Percentiles rank a stretch among this genome's conserved stretches.
phyloP scores from a whole-genome alignment of 2,113 vertebrate genomes.

The Sylvicapra grimmia region DNA sequence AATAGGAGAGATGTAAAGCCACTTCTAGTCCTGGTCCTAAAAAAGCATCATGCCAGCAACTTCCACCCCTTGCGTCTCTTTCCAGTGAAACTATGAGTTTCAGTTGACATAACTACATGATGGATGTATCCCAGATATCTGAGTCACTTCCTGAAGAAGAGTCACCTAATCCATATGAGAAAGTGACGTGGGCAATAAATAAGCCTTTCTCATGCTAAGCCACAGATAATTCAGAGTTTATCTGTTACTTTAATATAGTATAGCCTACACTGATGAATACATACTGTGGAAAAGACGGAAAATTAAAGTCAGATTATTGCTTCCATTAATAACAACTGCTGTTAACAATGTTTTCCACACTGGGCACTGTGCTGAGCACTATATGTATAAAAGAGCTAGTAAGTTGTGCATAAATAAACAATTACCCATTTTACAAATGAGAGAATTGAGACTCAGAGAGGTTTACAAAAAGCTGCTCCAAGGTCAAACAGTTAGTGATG shows the following conservation, averaged over 20 bases:
- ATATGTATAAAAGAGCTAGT: background rate
- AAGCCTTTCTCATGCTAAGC: background rate
- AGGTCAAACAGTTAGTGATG: background rate
- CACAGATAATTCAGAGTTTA: background rate
- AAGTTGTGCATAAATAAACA: background rate
- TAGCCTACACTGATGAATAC: background rate
- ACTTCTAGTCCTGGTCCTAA: background rate
- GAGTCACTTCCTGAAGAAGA: background rate
- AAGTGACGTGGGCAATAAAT: background rate
- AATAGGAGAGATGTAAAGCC: background rate
- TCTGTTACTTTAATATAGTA: background rate
- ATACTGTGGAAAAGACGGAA: background rate
- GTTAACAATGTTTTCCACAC: background rate
- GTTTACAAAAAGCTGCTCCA: background rate
- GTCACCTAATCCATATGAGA: background rate
- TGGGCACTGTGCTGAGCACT: background rate
- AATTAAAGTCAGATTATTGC: background rate
- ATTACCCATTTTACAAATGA: background rate
- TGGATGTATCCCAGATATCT: background rate
- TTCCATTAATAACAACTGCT: conserved; percentile 10
- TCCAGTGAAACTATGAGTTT: background rate
- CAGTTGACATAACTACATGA: background rate
- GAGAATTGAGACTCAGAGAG: background rate
- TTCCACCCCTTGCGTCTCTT: background rate
- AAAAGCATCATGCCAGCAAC: background rate